Conservation (phyloP, 2,113 vertebrate genomes). For the Patagioenas fasciata region DNA sequence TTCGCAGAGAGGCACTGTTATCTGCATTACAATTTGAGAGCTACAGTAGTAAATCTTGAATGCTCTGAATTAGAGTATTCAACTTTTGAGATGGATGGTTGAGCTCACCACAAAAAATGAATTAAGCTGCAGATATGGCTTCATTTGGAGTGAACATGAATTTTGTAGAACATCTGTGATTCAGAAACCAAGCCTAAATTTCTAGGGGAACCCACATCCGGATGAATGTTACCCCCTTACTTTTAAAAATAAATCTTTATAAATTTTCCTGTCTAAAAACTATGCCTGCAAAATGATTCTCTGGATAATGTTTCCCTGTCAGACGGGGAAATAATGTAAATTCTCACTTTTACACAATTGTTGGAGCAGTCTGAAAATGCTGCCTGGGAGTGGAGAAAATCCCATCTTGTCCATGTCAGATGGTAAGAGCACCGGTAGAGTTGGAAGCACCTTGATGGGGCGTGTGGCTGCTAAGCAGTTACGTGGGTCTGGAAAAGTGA, state of each 20-base stretch:
- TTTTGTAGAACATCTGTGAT: constrained; percentile 3
- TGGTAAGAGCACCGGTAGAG: background rate
- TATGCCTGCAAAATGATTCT: background rate
- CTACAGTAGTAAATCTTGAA: constrained; percentile 65
- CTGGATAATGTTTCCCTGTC: background rate
- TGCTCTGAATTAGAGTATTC: constrained; percentile 57
- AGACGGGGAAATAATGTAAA: background rate
- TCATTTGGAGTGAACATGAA: constrained; percentile 29
- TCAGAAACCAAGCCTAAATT: background rate
- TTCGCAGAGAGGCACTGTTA: constrained; percentile 54
- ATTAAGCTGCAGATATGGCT: constrained; percentile 19
- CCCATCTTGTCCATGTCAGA: background rate
- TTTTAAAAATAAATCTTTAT: background rate
- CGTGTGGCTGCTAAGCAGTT: background rate
- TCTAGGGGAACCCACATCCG: background rate
- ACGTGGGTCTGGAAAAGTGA: background rate
- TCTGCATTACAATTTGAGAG: constrained; percentile 63
- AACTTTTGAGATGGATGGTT: constrained; percentile 46
- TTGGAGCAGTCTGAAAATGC: background rate
- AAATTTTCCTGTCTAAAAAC: background rate
- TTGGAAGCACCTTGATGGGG: background rate
- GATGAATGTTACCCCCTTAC: background rate
- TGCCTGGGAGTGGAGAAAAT: background rate
- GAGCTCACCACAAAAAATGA: constrained; percentile 40
- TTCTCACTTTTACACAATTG: background rate